Evolutionary conservation across 2,888 invertebrate genomes (phyloP).

Genomic region (Noctua fimbriata): DNA sequence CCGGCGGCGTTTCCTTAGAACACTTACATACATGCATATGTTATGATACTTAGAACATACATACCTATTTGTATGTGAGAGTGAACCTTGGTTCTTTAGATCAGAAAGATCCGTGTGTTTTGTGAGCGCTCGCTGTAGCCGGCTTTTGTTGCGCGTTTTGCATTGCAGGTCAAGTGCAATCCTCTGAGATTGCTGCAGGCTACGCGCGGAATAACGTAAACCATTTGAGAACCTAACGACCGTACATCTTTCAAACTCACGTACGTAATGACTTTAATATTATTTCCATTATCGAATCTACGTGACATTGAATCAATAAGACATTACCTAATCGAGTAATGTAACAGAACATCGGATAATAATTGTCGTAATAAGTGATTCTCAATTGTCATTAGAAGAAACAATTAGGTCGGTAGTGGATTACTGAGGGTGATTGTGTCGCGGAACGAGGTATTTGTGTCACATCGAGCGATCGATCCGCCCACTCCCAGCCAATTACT

Average conservation of each 20-base stretch:
- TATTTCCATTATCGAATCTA: constrained; percentile 7
- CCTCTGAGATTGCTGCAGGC: constrained; percentile 80
- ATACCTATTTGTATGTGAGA: constrained; percentile 39
- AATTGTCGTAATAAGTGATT: constrained; percentile 81
- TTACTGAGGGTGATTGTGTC: constrained; percentile 85
- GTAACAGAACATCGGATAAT: constrained; percentile 72
- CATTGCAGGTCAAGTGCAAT: constrained; percentile 86
- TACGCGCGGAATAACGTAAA: constrained; percentile 70
- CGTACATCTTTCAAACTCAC: constrained; percentile 29
- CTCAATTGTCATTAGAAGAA: constrained; percentile 84
- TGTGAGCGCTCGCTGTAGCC: constrained; percentile 69
- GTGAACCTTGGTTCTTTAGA: constrained; percentile 70
- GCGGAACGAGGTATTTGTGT: constrained; percentile 87
- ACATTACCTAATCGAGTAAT: constrained; percentile 62
- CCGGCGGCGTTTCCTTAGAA: constrained; percentile 63
- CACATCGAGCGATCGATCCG: constrained; percentile 85
- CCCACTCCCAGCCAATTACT: constrained; percentile 87
- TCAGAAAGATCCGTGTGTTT: constrained; percentile 68
- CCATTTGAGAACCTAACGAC: constrained; percentile 66
- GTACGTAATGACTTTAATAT: constrained; percentile 30
- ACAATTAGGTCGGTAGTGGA: constrained; percentile 88
- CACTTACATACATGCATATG: constrained; percentile 57
- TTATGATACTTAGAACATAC: constrained; percentile 55
- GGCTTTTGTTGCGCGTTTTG: constrained; percentile 82
- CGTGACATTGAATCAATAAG: constrained; percentile 24